phyloP scores from a whole-genome alignment of 2,113 vertebrate species.

The Chaetops frenatus region DNA sequence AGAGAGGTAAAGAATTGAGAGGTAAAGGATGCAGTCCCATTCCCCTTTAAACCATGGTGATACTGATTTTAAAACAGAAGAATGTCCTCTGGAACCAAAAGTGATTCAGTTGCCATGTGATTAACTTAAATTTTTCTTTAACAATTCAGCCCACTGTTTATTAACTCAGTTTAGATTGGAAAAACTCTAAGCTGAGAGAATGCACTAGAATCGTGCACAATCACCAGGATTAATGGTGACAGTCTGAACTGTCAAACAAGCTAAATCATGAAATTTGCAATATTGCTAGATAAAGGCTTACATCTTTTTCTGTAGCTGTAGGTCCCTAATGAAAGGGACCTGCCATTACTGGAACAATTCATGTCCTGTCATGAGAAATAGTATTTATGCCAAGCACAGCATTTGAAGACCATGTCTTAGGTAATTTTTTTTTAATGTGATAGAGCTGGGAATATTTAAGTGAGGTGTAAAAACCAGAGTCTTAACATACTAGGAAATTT shows the following conservation, averaged over 20 bases:
- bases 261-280: not conserved
- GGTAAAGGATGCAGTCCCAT: not conserved
- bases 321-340: not conserved
- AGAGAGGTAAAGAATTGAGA: not conserved
- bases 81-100: not conserved
- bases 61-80: not conserved
- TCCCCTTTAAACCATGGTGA: not conserved
- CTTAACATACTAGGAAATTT: not conserved
- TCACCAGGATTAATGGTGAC: constrained; percentile 9
- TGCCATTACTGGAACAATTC: not conserved
- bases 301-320: not conserved
- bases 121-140: not conserved
- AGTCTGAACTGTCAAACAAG: not conserved
- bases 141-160: not conserved
- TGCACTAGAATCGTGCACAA: not conserved
- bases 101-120: not conserved
- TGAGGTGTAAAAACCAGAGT: not conserved
- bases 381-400: not conserved
- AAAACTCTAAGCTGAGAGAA: not conserved
- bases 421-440: not conserved
- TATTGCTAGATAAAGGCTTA: not conserved
- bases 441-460: not conserved
- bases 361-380: not conserved
- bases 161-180: constrained; percentile 3
- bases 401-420: not conserved